Evolutionary conservation across 2,113 vertebrate species (phyloP).

Genomic region (Corythornis cristatus): DNA sequence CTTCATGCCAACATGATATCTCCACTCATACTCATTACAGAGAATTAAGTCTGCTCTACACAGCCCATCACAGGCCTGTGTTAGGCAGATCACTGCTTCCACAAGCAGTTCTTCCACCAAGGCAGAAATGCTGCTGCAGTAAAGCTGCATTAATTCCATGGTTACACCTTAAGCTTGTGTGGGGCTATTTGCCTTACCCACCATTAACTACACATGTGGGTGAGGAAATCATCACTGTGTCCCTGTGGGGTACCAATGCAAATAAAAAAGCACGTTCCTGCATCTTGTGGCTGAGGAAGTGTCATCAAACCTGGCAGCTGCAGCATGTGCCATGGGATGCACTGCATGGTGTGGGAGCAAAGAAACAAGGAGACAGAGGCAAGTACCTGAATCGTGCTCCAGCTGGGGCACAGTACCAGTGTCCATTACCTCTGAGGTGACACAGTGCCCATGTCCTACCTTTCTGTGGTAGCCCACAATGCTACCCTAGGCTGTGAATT

Average conservation of each 20-base stretch:
- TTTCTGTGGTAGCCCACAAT: not conserved
- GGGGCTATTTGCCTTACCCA: not conserved
- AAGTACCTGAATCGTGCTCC: fast-evolving
- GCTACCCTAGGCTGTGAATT: not conserved
- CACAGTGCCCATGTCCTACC: not conserved
- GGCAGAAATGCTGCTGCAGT: not conserved
- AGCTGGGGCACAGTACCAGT: fast-evolving
- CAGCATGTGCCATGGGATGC: fast-evolving
- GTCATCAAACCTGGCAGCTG: not conserved
- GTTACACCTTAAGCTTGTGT: not conserved
- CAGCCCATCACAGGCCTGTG: not conserved
- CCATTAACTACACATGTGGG: fast-evolving
- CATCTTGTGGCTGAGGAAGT: not conserved
- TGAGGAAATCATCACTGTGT: not conserved
- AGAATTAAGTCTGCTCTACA: not conserved
- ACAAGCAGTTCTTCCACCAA: not conserved
- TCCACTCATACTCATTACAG: not conserved
- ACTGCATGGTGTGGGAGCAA: fast-evolving
- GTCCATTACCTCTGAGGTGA: not conserved
- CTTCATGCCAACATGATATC: not conserved
- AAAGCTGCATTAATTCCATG: not conserved
- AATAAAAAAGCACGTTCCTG: not conserved
- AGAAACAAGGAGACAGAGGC: not conserved
- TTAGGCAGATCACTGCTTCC: not conserved
- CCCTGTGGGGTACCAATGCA: not conserved